phyloP scores from a whole-genome alignment of 2,888 invertebrate genomes.

The Sinodicranocentrus sp. region DNA sequence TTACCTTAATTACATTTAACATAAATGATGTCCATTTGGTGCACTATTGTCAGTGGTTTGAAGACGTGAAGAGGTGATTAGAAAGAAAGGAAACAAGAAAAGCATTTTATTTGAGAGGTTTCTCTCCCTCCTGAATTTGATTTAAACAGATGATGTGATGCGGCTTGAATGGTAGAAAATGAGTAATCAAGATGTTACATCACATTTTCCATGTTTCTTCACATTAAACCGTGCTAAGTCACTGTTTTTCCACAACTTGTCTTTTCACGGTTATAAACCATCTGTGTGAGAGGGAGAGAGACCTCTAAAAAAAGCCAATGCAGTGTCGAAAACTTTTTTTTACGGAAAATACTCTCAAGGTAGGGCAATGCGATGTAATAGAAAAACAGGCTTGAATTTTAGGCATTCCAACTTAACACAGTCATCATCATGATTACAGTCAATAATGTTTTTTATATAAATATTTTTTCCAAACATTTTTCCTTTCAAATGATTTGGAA shows the following conservation, averaged over 20 bases:
- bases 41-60: not conserved
- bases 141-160: constrained; percentile 7
- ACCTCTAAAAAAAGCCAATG: not conserved
- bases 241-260: constrained; percentile 54
- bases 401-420: not conserved
- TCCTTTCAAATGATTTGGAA: not conserved
- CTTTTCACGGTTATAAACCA: constrained; percentile 28
- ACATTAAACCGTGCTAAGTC: constrained; percentile 59
- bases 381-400: constrained; percentile 18
- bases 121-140: not conserved
- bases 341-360: not conserved
- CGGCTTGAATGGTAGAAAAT: constrained; percentile 27
- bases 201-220: constrained; percentile 64
- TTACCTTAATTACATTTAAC: constrained; percentile 53
- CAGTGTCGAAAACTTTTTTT: constrained; percentile 1
- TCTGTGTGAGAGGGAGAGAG: not conserved
- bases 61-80: constrained; percentile 10
- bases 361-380: constrained; percentile 35
- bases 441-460: constrained; percentile 3
- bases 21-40: constrained; percentile 1
- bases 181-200: constrained; percentile 63
- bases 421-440: constrained; percentile 5
- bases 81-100: constrained; percentile 13
- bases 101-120: constrained; percentile 10
- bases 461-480: not conserved